Base-by-base conservation (phyloP, 2,797 vertebrate genomes). In the Sebastes nivosus region DNA sequence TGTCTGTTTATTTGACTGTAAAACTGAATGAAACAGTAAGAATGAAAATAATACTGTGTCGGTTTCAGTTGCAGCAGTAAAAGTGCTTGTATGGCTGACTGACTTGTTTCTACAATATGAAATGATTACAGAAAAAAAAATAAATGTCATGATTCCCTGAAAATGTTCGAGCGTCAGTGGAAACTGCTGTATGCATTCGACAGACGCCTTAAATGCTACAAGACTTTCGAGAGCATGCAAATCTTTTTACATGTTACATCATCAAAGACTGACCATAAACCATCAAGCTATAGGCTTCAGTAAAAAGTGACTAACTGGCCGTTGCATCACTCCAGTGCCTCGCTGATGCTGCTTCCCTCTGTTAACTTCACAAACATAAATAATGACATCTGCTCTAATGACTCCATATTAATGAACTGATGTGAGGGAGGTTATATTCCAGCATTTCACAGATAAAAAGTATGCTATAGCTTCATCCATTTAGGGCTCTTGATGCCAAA, bases 351-450 rank as follows among this genome's bases (percentile, higher is more conserved):
- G 55, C 61, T 60, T 20, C 55, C 25, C n/a, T 73, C 29, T 82
- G 61, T 74, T 63, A 66, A 77, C 29, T 8, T 84, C 20, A 42
- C 30, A 63, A 64, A 54, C n/a, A 52, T 63, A 18, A 42, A 68
- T 54, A 7, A 58, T 34, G 14, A 32, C 13, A 64, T 67, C 36
- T 70, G 32, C 42, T 60, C 30, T 69, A 8, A 58, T 32, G n/a
- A 64, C 29, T 30, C 3, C n/a, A 50, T 25, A 59, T 72, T 14
- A 29, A 42, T 34, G 8, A 68, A 13, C 13, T 8, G n/a, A 71
- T 68, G 4, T 18, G 25, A 60, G 2, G 12, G 60, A 3, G 20
- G 61, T 22, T 63, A 22, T 38, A 54, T 36, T 68, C 3, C 24
- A 67, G 16, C 42, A 59, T 59, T 67, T 72, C 11, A 1, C 0